These are phyloP conservation scores for Macropus fuliginosus DNA, from an alignment of 2,797 vertebrate species.

Conservation along the genomic window DNA sequence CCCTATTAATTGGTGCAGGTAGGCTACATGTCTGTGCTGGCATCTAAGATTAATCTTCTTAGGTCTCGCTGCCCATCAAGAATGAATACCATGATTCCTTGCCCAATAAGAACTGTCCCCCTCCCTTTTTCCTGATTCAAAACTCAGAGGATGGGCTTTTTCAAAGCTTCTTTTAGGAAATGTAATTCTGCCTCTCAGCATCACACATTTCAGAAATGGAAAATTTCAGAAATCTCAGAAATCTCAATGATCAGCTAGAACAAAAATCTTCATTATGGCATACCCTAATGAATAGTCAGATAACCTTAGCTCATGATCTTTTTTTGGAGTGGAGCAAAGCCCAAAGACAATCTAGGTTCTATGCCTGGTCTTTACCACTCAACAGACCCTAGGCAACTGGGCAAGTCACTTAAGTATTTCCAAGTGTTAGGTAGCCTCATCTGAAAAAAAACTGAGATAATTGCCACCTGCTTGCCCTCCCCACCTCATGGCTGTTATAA, in stretches of 20 bases:
- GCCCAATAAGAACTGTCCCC: not conserved
- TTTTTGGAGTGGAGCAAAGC: not conserved
- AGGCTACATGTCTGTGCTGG: not conserved
- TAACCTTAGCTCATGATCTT: not conserved
- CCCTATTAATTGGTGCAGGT: not conserved
- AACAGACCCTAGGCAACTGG: not conserved
- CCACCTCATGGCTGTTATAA: not conserved
- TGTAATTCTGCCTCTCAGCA: not conserved
- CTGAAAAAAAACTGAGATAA: not conserved
- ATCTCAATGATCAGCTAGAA: not conserved
- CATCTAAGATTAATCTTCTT: not conserved
- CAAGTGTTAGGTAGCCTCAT: not conserved
- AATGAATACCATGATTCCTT: not conserved
- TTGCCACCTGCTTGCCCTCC: not conserved
- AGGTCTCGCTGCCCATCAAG: not conserved
- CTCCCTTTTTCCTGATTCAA: not conserved
- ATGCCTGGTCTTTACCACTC: not conserved
- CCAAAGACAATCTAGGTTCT: not conserved
- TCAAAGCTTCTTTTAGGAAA: not conserved
- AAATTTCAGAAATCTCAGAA: not conserved
- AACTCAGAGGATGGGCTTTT: not conserved
- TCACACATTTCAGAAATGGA: not conserved
- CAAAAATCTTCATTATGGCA: not conserved
- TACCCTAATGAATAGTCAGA: not conserved
- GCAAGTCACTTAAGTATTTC: not conserved